Evolutionary conservation across 1,140 invertebrate genomes (phyloP).

Genomic region (Neuroterus valhalla): DNA sequence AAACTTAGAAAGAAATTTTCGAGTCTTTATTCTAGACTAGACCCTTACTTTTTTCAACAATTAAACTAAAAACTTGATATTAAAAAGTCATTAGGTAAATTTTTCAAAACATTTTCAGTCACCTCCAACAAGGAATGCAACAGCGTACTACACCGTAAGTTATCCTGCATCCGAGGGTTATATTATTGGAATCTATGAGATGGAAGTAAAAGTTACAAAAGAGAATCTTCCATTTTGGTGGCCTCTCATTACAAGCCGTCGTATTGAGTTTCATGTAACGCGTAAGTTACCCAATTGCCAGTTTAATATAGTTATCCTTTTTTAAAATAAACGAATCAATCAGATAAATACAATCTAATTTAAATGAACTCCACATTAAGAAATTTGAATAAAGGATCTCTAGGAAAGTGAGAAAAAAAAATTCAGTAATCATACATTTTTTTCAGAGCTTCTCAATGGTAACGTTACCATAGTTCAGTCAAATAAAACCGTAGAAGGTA

Average conservation of each 20-base stretch:
- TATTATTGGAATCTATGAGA: conserved; percentile 77
- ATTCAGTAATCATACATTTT: too few relatives aligned
- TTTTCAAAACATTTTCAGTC: conserved; percentile 42
- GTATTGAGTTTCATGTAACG: conserved; percentile 77
- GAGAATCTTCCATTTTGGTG: conserved; percentile 63
- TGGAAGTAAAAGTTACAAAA: conserved; percentile 76
- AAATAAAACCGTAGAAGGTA: conserved; percentile 74
- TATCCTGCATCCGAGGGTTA: conserved; percentile 74
- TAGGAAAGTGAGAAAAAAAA: neutral
- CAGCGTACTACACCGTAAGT: conserved; percentile 77
- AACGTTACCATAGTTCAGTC: conserved; percentile 78
- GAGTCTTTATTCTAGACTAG: neutral
- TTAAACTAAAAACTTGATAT: conserved; percentile 2
- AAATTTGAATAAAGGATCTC: too few relatives aligned
- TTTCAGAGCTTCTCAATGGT: conserved; percentile 80
- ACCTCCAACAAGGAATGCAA: conserved; percentile 59
- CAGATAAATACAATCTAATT: neutral
- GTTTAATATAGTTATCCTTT: conserved; percentile 26
- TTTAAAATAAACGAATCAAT: neutral
- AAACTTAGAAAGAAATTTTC: neutral
- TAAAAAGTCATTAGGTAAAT: neutral
- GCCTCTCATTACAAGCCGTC: conserved; percentile 69
- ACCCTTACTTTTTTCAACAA: neutral
- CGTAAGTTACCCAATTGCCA: conserved; percentile 70
- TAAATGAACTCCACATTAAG: too few relatives aligned